Base-by-base conservation (phyloP, 2,888 invertebrate species). In the Melikaiella ostensackeni region DNA sequence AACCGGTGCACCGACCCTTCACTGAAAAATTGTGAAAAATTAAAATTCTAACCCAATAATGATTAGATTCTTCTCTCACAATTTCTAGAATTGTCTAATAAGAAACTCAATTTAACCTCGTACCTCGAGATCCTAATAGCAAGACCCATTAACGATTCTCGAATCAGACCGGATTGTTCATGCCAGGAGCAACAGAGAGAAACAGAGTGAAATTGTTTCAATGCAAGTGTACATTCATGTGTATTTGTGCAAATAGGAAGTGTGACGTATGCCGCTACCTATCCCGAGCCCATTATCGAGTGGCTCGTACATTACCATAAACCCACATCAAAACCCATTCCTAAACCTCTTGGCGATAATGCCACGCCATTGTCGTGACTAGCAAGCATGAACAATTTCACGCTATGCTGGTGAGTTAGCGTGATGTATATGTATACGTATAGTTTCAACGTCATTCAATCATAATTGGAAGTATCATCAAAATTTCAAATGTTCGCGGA, bases 341-440 rank as follows among this genome's bases (percentile, higher is more conserved):
- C 70, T 33, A 75, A 76, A 74, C 35, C 76, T 77, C 75, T 80
- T 78, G 73, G 78, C 76, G 80, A 82, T 82, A 85, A 82, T 82
- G 75, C 83, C 74, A 63, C 61, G 78, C 77, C 77, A 64, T 77
- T 78, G 76, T 78, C 77, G 80, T 84, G 82, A 84, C 81, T 79
- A 82, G 79, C 76, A 78, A 83, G 82, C 83, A 81, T 83, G 84
- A 81, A 82, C 84, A 84, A 84, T 85, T 84, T 83, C 85, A 84
- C 83, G 84, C 80, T 84, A 82, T 76, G 74, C 77, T 79, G 75
- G 76, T 57, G 79, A 80, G 80, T 79, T 77, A 78, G 77, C 82
- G 80, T 81, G 84, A 82, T 84, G 81, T 78, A 30, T 30, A 30
- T 3, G 4, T 30, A 30, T 30, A 30, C 4, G n/a, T n/a, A 24